Conservation (phyloP, 2,797 vertebrate species). For the Aselliscus stoliczkanus region DNA sequence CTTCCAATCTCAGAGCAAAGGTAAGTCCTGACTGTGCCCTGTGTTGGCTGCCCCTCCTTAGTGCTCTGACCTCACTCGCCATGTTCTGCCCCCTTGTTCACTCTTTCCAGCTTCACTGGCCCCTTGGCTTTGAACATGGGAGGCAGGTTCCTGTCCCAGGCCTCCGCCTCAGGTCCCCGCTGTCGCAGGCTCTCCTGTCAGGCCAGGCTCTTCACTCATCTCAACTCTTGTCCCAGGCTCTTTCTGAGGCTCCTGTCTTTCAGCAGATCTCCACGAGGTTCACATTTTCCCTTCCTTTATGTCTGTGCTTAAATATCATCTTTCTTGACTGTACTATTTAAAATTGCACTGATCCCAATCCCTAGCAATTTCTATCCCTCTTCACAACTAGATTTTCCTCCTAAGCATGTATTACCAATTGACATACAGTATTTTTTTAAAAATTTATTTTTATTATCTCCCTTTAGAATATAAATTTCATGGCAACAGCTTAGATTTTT, state of each 20-base stretch:
- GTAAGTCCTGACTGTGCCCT: background rate
- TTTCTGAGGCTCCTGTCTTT: background rate
- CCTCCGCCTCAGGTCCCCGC: background rate
- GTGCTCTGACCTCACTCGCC: background rate
- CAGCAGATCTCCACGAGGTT: no score
- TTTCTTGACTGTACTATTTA: background rate
- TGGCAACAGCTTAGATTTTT: background rate
- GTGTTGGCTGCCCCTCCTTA: fast-evolving
- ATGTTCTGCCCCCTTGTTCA: no score
- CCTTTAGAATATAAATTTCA: background rate
- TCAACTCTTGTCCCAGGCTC: background rate
- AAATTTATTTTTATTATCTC: background rate
- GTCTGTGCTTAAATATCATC: background rate
- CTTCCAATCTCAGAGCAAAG: background rate
- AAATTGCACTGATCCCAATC: background rate
- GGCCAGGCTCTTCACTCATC: background rate
- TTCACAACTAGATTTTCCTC: background rate
- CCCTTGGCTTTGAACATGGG: background rate
- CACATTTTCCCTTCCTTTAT: background rate
- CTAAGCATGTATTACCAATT: background rate
- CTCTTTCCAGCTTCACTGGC: background rate
- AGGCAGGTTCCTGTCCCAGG: background rate
- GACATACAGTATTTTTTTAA: no score
- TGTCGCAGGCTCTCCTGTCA: background rate
- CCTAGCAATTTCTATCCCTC: background rate